Evolutionary conservation across 2,113 vertebrate species (phyloP).

Genomic region (Rhineura floridana): DNA sequence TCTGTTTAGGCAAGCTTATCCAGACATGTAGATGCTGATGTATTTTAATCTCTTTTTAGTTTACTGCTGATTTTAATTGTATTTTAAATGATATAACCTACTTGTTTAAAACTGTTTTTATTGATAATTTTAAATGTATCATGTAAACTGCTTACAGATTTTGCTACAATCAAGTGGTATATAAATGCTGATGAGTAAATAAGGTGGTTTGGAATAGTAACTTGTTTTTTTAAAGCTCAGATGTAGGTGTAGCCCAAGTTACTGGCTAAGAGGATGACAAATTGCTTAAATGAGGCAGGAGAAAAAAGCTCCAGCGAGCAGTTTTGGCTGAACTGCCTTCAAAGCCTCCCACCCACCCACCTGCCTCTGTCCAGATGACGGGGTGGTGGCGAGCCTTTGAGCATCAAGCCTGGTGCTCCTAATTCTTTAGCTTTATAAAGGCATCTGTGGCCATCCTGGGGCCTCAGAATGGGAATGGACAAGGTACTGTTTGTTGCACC

Average conservation of each 20-base stretch:
- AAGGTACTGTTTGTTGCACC: not conserved
- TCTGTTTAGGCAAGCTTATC: too few relatives aligned
- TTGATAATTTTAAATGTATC: too few relatives aligned
- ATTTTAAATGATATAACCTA: too few relatives aligned
- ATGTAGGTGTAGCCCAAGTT: not conserved
- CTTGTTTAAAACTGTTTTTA: too few relatives aligned
- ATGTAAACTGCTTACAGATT: too few relatives aligned
- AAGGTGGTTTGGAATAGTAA: not conserved
- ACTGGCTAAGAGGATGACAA: not conserved
- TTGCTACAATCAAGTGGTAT: too few relatives aligned
- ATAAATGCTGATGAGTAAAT: too few relatives aligned
- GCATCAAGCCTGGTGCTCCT: not conserved
- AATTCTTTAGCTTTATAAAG: not conserved
- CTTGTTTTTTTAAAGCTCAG: not conserved
- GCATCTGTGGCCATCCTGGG: not conserved
- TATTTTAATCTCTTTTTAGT: too few relatives aligned
- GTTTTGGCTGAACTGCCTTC: not conserved
- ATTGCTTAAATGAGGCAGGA: not conserved
- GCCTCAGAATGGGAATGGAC: not conserved
- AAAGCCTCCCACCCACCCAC: not conserved
- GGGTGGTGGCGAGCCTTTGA: not conserved
- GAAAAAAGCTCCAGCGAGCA: not conserved
- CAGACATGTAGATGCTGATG: too few relatives aligned
- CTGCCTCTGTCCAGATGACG: too few relatives aligned
- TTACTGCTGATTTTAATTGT: too few relatives aligned